Base-by-base conservation (phyloP, 1,140 invertebrate species). In the Drosophila virilis region DNA sequence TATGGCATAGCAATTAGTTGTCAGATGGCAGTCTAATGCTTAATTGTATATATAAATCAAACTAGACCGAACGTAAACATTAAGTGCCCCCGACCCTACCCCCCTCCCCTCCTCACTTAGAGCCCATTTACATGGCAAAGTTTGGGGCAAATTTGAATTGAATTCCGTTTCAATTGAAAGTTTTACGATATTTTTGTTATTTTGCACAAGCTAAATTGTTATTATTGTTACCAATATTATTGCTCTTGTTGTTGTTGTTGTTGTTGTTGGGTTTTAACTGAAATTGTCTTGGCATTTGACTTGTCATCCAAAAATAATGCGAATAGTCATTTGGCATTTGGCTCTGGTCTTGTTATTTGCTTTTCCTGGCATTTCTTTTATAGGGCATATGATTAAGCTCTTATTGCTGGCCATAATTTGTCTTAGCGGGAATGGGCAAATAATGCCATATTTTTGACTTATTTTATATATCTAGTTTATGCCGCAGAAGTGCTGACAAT, bases 301-400 rank as follows among this genome's bases (percentile, higher is more conserved):
- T 78, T 59, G 65, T 51, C 42, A 35, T 48, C 42, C 51, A 52
- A 48, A 73, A 76, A 84, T 80, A 80, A 77, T 60, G 42, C 28
- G 15, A 8, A 77, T 40, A 75, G 61, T 84, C 76, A 83, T 84
- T 59, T 60, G 35, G 40, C n/a, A n/a, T n/a, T n/a, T n/a, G n/a
- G 13, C 15, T 57, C 10, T 54, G 38, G 73, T 82, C 35, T 46
- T 78, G n/a, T 72, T 78, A 48, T 76, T 74, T 81, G 57, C 58
- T 54, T 75, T 32, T 45, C 33, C 38, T 46, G 22, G 10, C 42
- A 43, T 61, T 60, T 61, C 4, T 15, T 51, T 72, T 51, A 68
- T 48, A 1, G 9, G 10, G 8, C 13, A 15, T 1, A 17, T 45
- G 9, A 64, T 52, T 55, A 50, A 50, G 10, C 57, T 40, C 66